Percentiles rank a stretch among this genome's conserved stretches.
Conservation (phyloP, 1,140 invertebrate species). For the Drosophila setifemur region DNA sequence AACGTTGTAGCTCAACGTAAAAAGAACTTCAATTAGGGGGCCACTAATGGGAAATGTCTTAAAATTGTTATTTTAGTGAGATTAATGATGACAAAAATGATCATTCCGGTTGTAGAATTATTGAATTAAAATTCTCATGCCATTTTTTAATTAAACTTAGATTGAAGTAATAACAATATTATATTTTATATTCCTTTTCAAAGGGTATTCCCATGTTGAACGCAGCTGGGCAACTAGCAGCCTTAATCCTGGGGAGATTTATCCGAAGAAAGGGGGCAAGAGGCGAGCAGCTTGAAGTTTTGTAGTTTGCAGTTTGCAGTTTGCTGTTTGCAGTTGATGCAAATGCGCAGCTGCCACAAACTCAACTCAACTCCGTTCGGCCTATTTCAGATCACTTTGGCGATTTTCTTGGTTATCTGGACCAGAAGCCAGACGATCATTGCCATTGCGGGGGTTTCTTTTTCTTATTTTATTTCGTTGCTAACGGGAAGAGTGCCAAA, state of each 20-base stretch:
- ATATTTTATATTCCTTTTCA: background rate
- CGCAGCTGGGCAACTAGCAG: slow-evolving; percentile 50
- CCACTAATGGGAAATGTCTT: no score
- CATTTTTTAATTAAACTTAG: background rate
- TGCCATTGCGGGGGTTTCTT: slow-evolving; percentile 31
- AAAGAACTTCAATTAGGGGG: no score
- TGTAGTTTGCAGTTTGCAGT: background rate
- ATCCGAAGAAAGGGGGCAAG: slow-evolving; percentile 5
- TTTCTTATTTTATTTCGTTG: background rate
- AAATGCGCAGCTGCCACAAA: slow-evolving; percentile 70
- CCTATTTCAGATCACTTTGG: no score
- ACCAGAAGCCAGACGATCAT: slow-evolving; percentile 28
- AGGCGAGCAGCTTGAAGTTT: background rate
- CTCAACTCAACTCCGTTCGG: slow-evolving; percentile 4
- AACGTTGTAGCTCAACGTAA: no score
- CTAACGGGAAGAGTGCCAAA: slow-evolving; percentile 23
- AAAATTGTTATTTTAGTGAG: no score
- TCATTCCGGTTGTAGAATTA: no score
- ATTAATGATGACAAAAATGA: no score
- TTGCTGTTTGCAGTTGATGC: slow-evolving; percentile 37
- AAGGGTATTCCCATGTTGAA: slow-evolving; percentile 18
- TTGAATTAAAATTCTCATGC: no score
- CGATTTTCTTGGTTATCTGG: background rate
- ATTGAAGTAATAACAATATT: no score
- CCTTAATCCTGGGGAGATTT: slow-evolving; percentile 39